phyloP scores from a whole-genome alignment of 2,113 vertebrate genomes.

The Myotis davidii region DNA sequence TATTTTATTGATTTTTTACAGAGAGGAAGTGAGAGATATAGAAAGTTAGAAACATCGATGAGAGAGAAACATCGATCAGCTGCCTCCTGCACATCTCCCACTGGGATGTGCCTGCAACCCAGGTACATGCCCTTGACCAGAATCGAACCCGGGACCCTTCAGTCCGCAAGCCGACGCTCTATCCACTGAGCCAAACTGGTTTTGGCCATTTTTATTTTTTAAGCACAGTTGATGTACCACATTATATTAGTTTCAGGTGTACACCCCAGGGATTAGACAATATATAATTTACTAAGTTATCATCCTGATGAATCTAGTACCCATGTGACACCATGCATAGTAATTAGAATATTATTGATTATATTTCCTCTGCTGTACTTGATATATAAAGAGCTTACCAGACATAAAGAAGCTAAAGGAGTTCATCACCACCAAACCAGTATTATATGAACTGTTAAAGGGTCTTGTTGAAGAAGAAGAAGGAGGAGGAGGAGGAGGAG shows the following conservation, averaged over 20 bases:
- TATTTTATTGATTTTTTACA: too few species aligned
- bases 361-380: background rate
- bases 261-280: background rate
- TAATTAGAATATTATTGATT: background rate
- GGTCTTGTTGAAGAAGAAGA: background rate
- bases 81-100: too few species aligned
- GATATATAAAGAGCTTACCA: background rate
- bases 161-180: too few species aligned
- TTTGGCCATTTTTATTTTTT: background rate
- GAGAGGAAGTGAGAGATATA: too few species aligned
- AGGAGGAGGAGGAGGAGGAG: background rate
- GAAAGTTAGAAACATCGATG: too few species aligned
- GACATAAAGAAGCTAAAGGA: background rate
- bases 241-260: background rate
- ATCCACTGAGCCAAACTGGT: too few species aligned
- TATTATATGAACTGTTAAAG: background rate
- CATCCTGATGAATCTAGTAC: background rate
- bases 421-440: background rate
- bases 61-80: too few species aligned
- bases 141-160: too few species aligned
- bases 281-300: background rate
- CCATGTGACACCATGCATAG: background rate
- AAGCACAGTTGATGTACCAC: background rate
- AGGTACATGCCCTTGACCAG: too few species aligned
- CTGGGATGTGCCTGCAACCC: too few species aligned